phyloP scores from a whole-genome alignment of 1,140 invertebrate genomes.

The Nixonia krombeini region DNA sequence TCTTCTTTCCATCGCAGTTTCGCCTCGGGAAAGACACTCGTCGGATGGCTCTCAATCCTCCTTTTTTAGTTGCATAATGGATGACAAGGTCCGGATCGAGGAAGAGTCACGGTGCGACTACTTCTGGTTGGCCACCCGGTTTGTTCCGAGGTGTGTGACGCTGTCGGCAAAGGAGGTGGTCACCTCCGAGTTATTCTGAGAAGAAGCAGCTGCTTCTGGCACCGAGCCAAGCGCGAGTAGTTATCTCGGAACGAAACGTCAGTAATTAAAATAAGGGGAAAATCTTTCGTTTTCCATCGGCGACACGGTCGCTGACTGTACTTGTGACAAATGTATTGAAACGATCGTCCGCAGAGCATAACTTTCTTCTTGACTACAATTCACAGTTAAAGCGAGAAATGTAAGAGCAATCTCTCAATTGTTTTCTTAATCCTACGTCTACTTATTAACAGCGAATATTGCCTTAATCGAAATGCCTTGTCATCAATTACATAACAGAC shows the following conservation, averaged over 20 bases:
- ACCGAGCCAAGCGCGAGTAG: constrained; percentile 45
- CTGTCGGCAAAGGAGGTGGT: constrained; percentile 54
- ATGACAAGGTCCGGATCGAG: constrained; percentile 51
- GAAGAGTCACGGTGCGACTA: constrained; percentile 62
- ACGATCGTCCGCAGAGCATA: neutral
- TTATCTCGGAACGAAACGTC: constrained; percentile 23
- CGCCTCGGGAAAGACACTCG: neutral
- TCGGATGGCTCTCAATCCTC: constrained; percentile 9
- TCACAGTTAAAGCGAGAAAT: too few relatives aligned
- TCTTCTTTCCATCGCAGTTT: constrained; percentile 14
- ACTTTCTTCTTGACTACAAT: too few relatives aligned
- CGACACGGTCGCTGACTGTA: constrained; percentile 10
- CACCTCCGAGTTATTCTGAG: constrained; percentile 71
- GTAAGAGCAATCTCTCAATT: too few relatives aligned
- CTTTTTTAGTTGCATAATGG: constrained; percentile 38
- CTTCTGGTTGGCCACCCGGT: constrained; percentile 51
- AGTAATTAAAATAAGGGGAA: constrained; percentile 33
- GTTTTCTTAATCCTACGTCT: too few relatives aligned
- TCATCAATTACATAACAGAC: too few relatives aligned
- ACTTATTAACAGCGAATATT: too few relatives aligned
- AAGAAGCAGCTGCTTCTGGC: constrained; percentile 49
- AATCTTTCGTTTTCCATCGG: constrained; percentile 42
- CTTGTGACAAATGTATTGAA: neutral
- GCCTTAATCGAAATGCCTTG: too few relatives aligned
- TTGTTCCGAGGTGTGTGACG: constrained; percentile 45